Evolutionary conservation across 2,797 vertebrate genomes (phyloP), one percentile per base, ranked within the genome.

Genomic region (Enteromius anoplus): DNA sequence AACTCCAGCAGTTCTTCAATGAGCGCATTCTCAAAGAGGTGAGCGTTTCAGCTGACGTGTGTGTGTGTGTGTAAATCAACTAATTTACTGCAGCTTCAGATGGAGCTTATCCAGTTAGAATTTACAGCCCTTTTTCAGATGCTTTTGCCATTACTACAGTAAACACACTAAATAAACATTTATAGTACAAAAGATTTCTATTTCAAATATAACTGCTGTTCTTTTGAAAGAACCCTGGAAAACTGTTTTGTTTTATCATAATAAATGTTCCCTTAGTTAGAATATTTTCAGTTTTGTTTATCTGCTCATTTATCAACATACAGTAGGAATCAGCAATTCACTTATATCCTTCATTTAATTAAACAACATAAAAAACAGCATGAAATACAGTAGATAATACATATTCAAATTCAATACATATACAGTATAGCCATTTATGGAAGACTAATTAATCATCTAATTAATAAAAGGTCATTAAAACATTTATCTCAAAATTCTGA

Each of bases 1-100:
- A 99, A 79, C 95, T 99, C 88, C 98, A 99, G 88, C 98, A 99
- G 85, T 99, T 99, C 93, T 99, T 99, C 93, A 99, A 99, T 32
- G 97, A 99, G 92, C 96, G 98, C 81, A 99, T 99, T 91, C 96
- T 99, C 75, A 99, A 99, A 91, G 98, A 99, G 97, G 98, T 98
- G 93, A 93, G 93, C n/a, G 40, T 23, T 42, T 69, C 21, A 69
- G 37, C 19, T 69, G 66, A 42, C 2, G 26, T 14, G n/a, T 12
- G 23, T 6, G 23, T 14, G 23, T 60, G n/a, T 14, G 58, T n/a
- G 49, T 58, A 58, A 29, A 62, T 60, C 76, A n/a, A 34, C 69
- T 62, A 12, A 23, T 68, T 37, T 14, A 17, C 58, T 23, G 42
- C 29, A 15, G 49, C 14, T 9, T 47, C 7, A 10, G 11, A 60